Percentiles rank a stretch among this genome's conserved stretches.
phyloP scores from a whole-genome alignment of 2,797 vertebrate species.

The Malurus leucopterus region DNA sequence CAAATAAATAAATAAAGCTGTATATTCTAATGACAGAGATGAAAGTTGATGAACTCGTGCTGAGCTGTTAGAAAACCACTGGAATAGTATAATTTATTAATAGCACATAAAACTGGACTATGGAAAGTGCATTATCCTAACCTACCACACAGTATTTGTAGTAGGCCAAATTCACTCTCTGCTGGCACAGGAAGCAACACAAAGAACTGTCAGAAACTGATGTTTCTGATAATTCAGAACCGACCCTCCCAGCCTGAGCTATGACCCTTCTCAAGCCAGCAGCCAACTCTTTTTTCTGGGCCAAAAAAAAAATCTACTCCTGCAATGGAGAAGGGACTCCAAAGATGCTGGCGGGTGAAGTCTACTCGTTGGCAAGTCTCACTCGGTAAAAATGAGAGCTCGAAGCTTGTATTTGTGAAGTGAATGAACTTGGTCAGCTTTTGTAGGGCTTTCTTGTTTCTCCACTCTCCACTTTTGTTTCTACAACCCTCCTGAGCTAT shows the following conservation, averaged over 20 bases:
- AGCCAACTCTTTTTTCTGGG: background rate
- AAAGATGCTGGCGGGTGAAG: rapidly evolving
- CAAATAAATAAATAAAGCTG: background rate
- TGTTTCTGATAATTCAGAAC: background rate
- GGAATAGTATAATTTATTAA: constrained; percentile 28
- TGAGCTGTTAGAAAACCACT: constrained; percentile 16
- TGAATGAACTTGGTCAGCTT: background rate
- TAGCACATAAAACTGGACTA: background rate
- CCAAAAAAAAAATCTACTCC: background rate
- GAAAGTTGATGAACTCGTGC: background rate
- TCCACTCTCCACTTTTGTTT: background rate
- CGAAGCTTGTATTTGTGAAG: background rate
- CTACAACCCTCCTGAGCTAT: background rate
- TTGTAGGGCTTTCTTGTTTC: rapidly evolving
- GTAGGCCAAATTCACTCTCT: background rate
- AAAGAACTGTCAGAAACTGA: background rate
- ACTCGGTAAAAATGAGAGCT: rapidly evolving
- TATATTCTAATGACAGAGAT: background rate
- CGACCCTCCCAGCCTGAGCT: background rate
- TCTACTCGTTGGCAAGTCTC: background rate
- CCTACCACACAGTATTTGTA: background rate
- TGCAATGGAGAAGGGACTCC: background rate
- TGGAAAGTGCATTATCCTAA: background rate
- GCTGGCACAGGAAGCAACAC: background rate
- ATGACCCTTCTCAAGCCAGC: background rate